Percentiles rank a stretch among this genome's conserved stretches.
Evolutionary conservation across 2,888 invertebrate genomes (phyloP).

Genomic region (Ormyrus nitidulus): DNA sequence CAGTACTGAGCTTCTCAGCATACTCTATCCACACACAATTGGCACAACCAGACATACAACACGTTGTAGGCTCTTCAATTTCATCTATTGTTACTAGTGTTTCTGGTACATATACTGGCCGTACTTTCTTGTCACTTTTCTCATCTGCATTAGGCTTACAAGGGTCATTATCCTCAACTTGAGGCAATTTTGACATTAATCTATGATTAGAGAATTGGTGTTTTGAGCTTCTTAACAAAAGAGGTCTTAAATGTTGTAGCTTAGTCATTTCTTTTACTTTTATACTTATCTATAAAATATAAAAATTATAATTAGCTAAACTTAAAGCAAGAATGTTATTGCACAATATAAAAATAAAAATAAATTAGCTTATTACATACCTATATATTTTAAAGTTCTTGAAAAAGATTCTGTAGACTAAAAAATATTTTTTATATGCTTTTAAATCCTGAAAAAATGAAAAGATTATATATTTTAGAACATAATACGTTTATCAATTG

Average conservation of each 20-base stretch:
- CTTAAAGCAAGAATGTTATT: background rate
- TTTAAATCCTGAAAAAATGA: too few species aligned
- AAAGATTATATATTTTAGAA: too few species aligned
- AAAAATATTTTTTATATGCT: too few species aligned
- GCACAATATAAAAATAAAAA: background rate
- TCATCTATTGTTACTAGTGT: constrained; percentile 74
- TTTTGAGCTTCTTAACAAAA: constrained; percentile 14
- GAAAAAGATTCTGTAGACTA: background rate
- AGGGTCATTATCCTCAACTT: background rate
- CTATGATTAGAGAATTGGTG: background rate
- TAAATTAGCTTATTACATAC: constrained; percentile 3
- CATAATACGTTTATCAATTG: too few species aligned
- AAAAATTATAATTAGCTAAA: background rate
- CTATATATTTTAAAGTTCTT: constrained; percentile 15
- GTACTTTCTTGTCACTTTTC: background rate
- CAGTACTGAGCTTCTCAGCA: constrained; percentile 85
- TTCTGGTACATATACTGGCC: constrained; percentile 47
- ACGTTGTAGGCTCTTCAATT: constrained; percentile 85
- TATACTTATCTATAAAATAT: background rate
- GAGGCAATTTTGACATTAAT: constrained; percentile 20
- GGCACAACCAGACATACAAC: constrained; percentile 94
- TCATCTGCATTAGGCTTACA: background rate
- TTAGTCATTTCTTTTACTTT: constrained; percentile 43
- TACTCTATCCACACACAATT: constrained; percentile 96
- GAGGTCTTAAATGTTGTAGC: constrained; percentile 33